phyloP scores from a whole-genome alignment of 2,888 invertebrate species.

The Cosmorhoe ocellata region DNA sequence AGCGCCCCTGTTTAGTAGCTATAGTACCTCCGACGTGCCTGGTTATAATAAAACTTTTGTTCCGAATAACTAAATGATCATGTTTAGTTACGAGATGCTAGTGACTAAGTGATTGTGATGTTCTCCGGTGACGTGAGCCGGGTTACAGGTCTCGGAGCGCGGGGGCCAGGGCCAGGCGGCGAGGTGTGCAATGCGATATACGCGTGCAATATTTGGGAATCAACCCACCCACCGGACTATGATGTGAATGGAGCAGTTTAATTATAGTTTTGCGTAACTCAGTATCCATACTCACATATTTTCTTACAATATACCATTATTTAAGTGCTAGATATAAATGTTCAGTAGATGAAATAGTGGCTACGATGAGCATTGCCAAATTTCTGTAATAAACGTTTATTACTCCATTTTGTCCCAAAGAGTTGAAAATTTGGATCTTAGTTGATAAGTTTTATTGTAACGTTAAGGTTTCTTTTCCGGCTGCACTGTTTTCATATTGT shows the following conservation, averaged over 20 bases:
- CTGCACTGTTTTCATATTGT: conserved; percentile 1
- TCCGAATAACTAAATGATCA: not conserved
- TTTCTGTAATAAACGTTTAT: conserved; percentile 55
- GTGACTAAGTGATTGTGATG: conserved; percentile 3
- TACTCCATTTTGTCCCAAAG: conserved; percentile 73
- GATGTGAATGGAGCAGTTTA: conserved; percentile 34
- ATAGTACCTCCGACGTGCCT: conserved; percentile 13
- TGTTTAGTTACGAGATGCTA: not conserved
- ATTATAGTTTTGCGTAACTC: conserved; percentile 45
- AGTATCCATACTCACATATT: conserved; percentile 52
- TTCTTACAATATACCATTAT: conserved; percentile 47
- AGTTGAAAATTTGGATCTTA: conserved; percentile 64
- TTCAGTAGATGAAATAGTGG: conserved; percentile 58
- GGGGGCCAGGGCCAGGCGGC: not conserved
- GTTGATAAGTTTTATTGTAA: conserved; percentile 51
- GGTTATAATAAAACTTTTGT: not conserved
- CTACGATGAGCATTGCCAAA: conserved; percentile 66
- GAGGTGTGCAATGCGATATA: not conserved
- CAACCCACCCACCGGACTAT: conserved; percentile 46
- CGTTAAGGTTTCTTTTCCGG: conserved; percentile 33
- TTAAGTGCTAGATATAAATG: conserved; percentile 50
- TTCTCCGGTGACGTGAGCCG: not conserved
- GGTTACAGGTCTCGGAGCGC: not conserved
- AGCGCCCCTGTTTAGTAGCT: conserved; percentile 2
- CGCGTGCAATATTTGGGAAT: not conserved